Percentiles rank a stretch among this genome's conserved stretches.
These are phyloP conservation scores for Pituophis catenifer DNA, from an alignment of 2,113 vertebrate species.

Conservation along the genomic window DNA sequence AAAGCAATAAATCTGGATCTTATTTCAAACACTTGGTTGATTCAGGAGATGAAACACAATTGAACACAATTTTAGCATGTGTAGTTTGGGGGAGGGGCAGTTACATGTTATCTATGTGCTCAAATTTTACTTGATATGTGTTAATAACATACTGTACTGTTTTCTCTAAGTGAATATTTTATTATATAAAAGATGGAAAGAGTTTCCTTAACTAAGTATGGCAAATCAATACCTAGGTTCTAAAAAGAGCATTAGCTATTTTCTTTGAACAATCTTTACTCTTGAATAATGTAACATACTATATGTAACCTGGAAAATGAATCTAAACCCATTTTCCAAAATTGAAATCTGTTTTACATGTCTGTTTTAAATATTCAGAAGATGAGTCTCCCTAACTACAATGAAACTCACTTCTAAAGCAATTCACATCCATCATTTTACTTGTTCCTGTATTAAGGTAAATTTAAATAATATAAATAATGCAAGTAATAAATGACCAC, in stretches of 20 bases:
- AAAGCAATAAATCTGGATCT: not conserved
- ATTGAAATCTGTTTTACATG: not conserved
- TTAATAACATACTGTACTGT: not conserved
- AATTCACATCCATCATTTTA: not conserved
- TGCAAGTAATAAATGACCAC: slow-evolving; percentile 12
- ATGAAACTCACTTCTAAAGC: not conserved
- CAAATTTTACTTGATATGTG: not conserved
- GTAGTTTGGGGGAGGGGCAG: not conserved
- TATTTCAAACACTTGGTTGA: not conserved
- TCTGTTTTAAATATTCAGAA: not conserved
- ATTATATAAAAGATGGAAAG: not conserved
- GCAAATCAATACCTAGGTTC: not conserved
- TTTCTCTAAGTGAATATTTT: not conserved
- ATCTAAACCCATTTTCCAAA: not conserved
- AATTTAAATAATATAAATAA: not conserved
- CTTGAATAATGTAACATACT: not conserved
- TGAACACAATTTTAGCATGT: not conserved
- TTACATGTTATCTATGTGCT: not conserved
- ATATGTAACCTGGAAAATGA: not conserved
- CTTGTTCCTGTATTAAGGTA: not conserved
- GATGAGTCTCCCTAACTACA: not conserved
- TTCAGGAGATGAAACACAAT: not conserved
- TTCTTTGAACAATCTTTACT: not conserved
- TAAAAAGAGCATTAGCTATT: not conserved
- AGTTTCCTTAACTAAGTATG: not conserved